Evolutionary conservation across 1,140 invertebrate species (phyloP).

Genomic region (Zaprionus tsacasi): DNA sequence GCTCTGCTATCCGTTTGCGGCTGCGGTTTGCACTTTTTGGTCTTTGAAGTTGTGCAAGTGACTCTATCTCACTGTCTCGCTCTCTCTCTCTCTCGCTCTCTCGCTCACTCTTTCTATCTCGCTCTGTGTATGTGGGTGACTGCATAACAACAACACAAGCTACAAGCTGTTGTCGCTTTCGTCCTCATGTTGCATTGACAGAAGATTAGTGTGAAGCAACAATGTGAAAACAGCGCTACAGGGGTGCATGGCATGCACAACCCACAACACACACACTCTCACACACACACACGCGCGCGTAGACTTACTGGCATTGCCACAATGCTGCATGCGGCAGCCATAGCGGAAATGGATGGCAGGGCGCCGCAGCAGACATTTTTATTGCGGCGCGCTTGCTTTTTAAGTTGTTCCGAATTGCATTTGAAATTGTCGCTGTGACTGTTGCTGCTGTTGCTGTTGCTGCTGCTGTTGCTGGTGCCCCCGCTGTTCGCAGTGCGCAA

Average conservation of each 20-base stretch:
- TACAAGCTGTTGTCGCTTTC: slow-evolving; percentile 78
- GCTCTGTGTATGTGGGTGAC: slow-evolving; percentile 11
- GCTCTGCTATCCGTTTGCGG: slow-evolving; percentile 54
- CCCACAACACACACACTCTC: slow-evolving; percentile 21
- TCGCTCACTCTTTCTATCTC: not conserved
- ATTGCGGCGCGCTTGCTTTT: slow-evolving; percentile 77
- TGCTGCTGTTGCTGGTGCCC: slow-evolving; percentile 16
- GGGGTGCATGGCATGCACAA: slow-evolving; percentile 35
- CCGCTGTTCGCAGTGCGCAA: slow-evolving; percentile 22
- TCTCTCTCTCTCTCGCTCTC: not conserved
- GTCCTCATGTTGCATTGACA: slow-evolving; percentile 77
- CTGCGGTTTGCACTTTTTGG: slow-evolving; percentile 80
- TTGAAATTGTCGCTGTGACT: slow-evolving; percentile 61
- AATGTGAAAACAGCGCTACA: slow-evolving; percentile 78
- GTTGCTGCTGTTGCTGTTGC: slow-evolving; percentile 24
- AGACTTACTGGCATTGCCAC: slow-evolving; percentile 17
- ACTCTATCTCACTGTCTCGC: slow-evolving; percentile 5
- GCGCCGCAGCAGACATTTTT: slow-evolving; percentile 70
- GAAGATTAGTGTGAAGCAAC: slow-evolving; percentile 81
- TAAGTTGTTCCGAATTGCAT: slow-evolving; percentile 82
- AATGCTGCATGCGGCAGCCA: slow-evolving; percentile 17
- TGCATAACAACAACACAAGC: slow-evolving; percentile 30
- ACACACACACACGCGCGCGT: slow-evolving; percentile 27
- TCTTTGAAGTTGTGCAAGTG: slow-evolving; percentile 66
- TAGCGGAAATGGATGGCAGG: slow-evolving; percentile 63